Evolutionary conservation across 2,113 vertebrate species (phyloP).

Genomic region (Sylvia atricapilla): DNA sequence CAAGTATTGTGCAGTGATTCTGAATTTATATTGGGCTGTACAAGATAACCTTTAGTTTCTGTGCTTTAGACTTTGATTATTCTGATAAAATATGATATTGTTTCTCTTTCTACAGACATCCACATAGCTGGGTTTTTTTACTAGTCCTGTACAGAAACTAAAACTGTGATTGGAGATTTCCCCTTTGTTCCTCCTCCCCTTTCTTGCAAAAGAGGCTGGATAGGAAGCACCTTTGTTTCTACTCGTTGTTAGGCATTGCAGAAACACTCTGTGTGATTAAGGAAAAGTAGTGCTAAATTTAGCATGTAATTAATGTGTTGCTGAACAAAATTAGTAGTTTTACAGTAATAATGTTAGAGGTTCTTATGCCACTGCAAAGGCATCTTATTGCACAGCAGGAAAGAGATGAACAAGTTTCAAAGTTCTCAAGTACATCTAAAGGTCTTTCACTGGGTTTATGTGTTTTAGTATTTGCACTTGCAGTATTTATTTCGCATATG

Average conservation of each 20-base stretch:
- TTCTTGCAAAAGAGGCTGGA: background rate
- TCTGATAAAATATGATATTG: background rate
- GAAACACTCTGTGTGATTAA: background rate
- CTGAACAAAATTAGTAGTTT: background rate
- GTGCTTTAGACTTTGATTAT: background rate
- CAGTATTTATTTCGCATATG: background rate
- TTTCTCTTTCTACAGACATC: background rate
- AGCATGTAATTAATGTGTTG: background rate
- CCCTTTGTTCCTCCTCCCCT: background rate
- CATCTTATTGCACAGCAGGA: background rate
- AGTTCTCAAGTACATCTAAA: background rate
- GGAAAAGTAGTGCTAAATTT: background rate
- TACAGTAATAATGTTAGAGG: background rate
- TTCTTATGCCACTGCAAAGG: background rate
- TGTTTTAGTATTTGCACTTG: background rate
- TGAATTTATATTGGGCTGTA: background rate
- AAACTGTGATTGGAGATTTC: background rate
- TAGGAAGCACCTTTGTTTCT: background rate
- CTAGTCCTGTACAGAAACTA: background rate
- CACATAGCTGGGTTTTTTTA: background rate
- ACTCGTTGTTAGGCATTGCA: background rate
- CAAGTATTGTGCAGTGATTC: background rate
- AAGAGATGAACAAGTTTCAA: background rate
- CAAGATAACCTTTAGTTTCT: background rate
- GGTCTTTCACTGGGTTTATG: background rate